phyloP scores from a whole-genome alignment of 2,113 vertebrate genomes.

The western clawed frog (Xenopus tropicalis) region DNA sequence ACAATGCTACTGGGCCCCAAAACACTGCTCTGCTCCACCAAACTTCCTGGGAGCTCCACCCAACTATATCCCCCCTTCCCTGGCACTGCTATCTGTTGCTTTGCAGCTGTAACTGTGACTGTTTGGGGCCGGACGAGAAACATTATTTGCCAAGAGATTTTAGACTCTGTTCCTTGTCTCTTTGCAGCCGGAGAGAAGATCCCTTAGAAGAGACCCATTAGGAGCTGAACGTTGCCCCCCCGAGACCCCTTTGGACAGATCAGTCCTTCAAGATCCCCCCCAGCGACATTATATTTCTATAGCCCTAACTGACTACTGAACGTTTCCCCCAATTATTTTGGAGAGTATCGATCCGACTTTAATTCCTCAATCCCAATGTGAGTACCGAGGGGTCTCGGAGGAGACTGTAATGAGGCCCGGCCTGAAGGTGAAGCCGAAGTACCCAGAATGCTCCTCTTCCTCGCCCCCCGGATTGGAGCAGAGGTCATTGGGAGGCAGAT shows the following conservation, averaged over 20 bases:
- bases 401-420: slow-evolving; percentile 79
- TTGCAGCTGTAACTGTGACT: no score
- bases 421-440: slow-evolving; percentile 72
- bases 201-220: no score
- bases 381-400: slow-evolving; percentile 73
- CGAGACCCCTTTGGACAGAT: slow-evolving; percentile 74
- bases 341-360: slow-evolving; percentile 84
- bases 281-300: slow-evolving; percentile 71
- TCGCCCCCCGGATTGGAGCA: slow-evolving; percentile 74
- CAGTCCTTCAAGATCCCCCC: slow-evolving; percentile 70
- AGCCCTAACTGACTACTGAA: slow-evolving; percentile 67
- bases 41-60: no score
- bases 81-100: no score
- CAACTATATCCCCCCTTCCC: no score
- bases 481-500: slow-evolving; percentile 79
- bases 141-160: no score
- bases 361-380: slow-evolving; percentile 79
- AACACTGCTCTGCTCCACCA: no score
- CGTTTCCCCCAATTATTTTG: slow-evolving; percentile 82
- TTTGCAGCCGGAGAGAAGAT: no score
- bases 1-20: no score
- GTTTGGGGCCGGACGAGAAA: no score
- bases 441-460: slow-evolving; percentile 72
- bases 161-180: no score
- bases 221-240: no score